phyloP scores from a whole-genome alignment of 1,140 invertebrate genomes.

The Drosophila punjabiensis region DNA sequence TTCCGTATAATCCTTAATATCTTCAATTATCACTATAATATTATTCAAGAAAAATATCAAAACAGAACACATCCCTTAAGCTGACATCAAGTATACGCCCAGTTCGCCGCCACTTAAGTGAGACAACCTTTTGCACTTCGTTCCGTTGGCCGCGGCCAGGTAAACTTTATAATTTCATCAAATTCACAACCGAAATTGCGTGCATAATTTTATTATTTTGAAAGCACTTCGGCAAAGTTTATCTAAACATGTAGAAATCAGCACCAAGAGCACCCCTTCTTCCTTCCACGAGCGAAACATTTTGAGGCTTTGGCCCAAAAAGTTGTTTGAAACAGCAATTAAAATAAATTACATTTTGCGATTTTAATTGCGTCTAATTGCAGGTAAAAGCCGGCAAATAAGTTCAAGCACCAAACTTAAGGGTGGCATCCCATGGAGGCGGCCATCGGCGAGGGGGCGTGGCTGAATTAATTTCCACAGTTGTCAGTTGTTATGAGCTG shows the following conservation, averaged over 20 bases:
- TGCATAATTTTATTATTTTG: conserved; percentile 82
- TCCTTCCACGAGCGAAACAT: conserved; percentile 11
- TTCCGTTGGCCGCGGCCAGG: conserved; percentile 18
- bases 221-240: conserved; percentile 77
- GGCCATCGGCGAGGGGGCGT: neutral
- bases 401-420: conserved; percentile 65
- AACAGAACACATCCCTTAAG: neutral
- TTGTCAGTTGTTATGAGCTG: conserved; percentile 73
- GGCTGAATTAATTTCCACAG: conserved; percentile 73
- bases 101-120: conserved; percentile 15
- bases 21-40: neutral
- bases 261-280: conserved; percentile 11
- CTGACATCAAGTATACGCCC: conserved; percentile 13
- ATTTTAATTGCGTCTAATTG: conserved; percentile 83
- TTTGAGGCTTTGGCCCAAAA: conserved; percentile 59
- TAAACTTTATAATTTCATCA: conserved; percentile 80
- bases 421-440: conserved; percentile 36
- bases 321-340: conserved; percentile 81
- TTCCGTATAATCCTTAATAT: neutral
- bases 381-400: conserved; percentile 80
- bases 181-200: conserved; percentile 79
- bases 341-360: conserved; percentile 82
- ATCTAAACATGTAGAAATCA: conserved; percentile 75
- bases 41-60: neutral
- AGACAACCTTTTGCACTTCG: conserved; percentile 16